Conservation (phyloP, 2,797 vertebrate genomes). For the Malacoctenus gilli region DNA sequence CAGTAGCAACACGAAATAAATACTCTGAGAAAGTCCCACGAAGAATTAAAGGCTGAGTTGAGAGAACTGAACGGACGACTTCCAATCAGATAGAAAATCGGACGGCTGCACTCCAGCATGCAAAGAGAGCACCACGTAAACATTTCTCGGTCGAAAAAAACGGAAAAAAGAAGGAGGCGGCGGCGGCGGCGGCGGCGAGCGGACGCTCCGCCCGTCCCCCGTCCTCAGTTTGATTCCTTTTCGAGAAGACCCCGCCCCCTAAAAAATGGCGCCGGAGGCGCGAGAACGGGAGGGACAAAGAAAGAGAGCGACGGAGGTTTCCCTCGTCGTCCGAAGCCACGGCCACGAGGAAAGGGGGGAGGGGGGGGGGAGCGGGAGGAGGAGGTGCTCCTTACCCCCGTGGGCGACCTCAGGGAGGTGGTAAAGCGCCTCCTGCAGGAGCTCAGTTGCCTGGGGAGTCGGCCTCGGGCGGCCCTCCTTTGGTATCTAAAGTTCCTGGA, state of each 20-base stretch:
- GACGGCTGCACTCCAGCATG: slow-evolving; percentile 62
- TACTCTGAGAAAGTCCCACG: slow-evolving; percentile 40
- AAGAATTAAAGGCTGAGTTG: slow-evolving; percentile 48
- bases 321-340: slow-evolving; percentile 38
- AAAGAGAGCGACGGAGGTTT: slow-evolving; percentile 22
- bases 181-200: too few species aligned
- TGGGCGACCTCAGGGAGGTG: neutral
- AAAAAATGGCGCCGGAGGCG: slow-evolving; percentile 9
- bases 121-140: slow-evolving; percentile 62
- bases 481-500: slow-evolving; percentile 82
- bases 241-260: too few species aligned
- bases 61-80: slow-evolving; percentile 46
- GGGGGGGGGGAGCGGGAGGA: slow-evolving; percentile 13
- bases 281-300: too few species aligned
- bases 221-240: slow-evolving; percentile 26
- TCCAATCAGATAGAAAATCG: slow-evolving; percentile 41
- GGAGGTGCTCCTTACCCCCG: slow-evolving; percentile 19
- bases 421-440: slow-evolving; percentile 31
- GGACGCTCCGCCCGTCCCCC: too few species aligned
- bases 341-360: slow-evolving; percentile 12
- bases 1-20: slow-evolving; percentile 60
- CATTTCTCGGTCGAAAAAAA: slow-evolving; percentile 35
- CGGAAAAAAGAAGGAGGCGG: neutral
- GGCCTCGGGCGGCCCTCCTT: slow-evolving; percentile 71
- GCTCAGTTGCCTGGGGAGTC: slow-evolving; percentile 79